These are phyloP conservation scores for Neuroscelio doddi DNA, from an alignment of 2,888 invertebrate genomes.

Conservation along the genomic window DNA sequence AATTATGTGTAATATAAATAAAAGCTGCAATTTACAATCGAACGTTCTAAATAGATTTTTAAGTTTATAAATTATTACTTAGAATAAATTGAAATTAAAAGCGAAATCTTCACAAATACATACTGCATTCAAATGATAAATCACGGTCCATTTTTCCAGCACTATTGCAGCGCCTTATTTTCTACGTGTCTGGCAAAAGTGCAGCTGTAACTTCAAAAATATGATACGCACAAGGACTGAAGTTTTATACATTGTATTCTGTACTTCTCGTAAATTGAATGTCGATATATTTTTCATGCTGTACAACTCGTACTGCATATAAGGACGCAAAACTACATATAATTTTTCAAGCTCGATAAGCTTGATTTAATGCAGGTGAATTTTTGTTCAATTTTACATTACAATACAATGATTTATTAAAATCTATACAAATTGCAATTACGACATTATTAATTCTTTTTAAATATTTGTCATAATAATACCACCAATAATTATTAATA, in stretches of 20 bases:
- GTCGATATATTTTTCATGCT: slow-evolving; percentile 38
- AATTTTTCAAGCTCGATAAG: slow-evolving; percentile 38
- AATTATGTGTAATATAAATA: too few species aligned
- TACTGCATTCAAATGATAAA: slow-evolving; percentile 18
- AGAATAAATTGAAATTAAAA: too few species aligned
- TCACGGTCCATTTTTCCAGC: slow-evolving; percentile 22
- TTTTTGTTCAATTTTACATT: background rate
- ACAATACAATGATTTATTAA: background rate
- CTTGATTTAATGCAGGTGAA: slow-evolving; percentile 15
- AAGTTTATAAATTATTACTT: too few species aligned
- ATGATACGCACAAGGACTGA: slow-evolving; percentile 35
- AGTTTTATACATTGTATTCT: slow-evolving; percentile 36
- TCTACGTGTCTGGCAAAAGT: slow-evolving; percentile 34
- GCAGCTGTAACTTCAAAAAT: slow-evolving; percentile 38
- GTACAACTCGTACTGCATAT: slow-evolving; percentile 24
- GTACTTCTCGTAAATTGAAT: slow-evolving; percentile 40
- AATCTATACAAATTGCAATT: background rate
- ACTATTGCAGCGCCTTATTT: slow-evolving; percentile 27
- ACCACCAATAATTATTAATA: too few species aligned
- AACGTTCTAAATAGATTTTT: too few species aligned
- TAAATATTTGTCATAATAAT: background rate
- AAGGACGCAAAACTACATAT: slow-evolving; percentile 30
- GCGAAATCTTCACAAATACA: too few species aligned
- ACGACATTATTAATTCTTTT: background rate
- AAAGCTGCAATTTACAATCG: too few species aligned